These are phyloP conservation scores for Pseudomyrmex pallidus DNA, from an alignment of 1,140 invertebrate species.

Conservation along the genomic window DNA sequence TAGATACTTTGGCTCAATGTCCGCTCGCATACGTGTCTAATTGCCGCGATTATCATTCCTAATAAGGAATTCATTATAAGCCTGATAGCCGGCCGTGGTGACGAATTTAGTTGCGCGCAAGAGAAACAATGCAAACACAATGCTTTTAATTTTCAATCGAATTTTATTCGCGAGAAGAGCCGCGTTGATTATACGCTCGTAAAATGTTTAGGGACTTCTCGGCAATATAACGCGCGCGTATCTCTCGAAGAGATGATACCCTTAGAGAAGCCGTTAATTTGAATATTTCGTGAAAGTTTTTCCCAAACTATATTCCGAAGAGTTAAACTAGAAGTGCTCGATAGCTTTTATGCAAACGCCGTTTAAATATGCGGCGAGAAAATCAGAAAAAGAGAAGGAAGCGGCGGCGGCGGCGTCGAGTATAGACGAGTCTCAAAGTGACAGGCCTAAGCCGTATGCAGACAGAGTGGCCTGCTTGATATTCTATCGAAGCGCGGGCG, in stretches of 20 bases:
- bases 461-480: constrained; percentile 41
- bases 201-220: not conserved
- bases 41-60: constrained; percentile 28
- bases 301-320: not conserved
- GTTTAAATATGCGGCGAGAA: not conserved
- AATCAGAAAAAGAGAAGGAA: not conserved
- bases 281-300: not conserved
- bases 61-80: constrained; percentile 3
- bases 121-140: not conserved
- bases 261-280: not conserved
- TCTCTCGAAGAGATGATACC: not conserved
- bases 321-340: not conserved
- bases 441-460: constrained; percentile 35
- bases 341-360: not conserved
- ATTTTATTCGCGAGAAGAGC: not conserved
- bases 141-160: not conserved
- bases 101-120: too few relatives aligned
- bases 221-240: too few relatives aligned
- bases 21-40: constrained; percentile 41
- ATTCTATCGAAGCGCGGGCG: constrained; percentile 33
- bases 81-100: not conserved
- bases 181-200: not conserved
- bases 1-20: constrained; percentile 11
- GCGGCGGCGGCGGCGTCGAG: not conserved
- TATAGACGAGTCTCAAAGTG: constrained; percentile 27